phyloP scores from a whole-genome alignment of 2,888 invertebrate genomes.

The Gymnocheta viridis region DNA sequence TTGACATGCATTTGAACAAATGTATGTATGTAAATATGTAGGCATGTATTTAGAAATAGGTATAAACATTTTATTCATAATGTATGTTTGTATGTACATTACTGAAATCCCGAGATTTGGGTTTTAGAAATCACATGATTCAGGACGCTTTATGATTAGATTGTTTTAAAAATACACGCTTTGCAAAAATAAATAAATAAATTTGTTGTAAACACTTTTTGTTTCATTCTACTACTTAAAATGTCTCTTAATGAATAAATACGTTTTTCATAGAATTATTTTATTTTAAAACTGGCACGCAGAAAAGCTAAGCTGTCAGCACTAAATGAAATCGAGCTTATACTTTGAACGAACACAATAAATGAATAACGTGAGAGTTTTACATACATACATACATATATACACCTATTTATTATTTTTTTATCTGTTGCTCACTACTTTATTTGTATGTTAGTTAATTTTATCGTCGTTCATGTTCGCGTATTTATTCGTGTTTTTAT shows the following conservation, averaged over 20 bases:
- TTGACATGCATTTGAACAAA: no score
- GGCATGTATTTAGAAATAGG: no score
- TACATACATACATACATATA: not conserved
- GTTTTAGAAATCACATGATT: not conserved
- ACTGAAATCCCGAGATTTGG: no score
- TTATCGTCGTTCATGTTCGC: slow-evolving; percentile 21
- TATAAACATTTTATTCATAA: no score
- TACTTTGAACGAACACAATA: slow-evolving; percentile 26
- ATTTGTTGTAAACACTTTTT: not conserved
- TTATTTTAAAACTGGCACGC: slow-evolving; percentile 9
- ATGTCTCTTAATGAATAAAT: not conserved
- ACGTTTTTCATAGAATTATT: not conserved
- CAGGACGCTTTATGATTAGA: not conserved
- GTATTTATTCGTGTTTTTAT: slow-evolving; percentile 28
- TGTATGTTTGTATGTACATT: no score
- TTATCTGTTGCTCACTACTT: slow-evolving; percentile 21
- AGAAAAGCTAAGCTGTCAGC: slow-evolving; percentile 40
- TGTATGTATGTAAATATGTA: not conserved
- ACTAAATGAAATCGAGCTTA: slow-evolving; percentile 62
- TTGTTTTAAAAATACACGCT: not conserved
- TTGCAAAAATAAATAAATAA: not conserved
- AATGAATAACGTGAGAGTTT: slow-evolving; percentile 33
- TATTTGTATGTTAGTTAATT: slow-evolving; percentile 31
- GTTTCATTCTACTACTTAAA: not conserved
- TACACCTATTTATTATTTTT: slow-evolving; percentile 9